Base-by-base conservation (phyloP, 2,113 vertebrate genomes). In the Cyanocitta stelleri region DNA sequence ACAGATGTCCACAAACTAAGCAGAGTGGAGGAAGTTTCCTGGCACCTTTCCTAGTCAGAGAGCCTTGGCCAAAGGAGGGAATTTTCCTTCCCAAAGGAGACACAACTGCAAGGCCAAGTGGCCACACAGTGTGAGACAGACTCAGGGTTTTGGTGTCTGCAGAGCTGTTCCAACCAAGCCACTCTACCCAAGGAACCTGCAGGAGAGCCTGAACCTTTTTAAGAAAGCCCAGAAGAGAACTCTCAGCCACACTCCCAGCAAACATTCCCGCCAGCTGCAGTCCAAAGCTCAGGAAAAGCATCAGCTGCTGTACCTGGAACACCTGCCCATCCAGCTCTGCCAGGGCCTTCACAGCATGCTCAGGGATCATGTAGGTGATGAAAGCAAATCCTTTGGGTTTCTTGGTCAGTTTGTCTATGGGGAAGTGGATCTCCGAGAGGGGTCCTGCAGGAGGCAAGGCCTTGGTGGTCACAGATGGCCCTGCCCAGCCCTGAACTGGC, bases 381-480 rank as follows among this genome's bases (percentile, higher is more conserved):
- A 99, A 99, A 41, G 99, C 99, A 76, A 99, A 99, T 22, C 99
- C 99, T 94, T 99, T 99, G n/a, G 99, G 98, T 37, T 98, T 99
- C 98, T 99, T 99, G 92, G 98, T 99, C 85, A 99, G 96, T 49
- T 90, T 98, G 96, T 99, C 99, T 11, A 99, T 98, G 33, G 99
- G 99, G 80, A 99, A 99, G 64, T 98, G 98, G 75, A 99, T 98
- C 62, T 99, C 99, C 0, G 99, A 98, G 62, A 99, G 77, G 32
- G 98, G 98, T 30, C 99, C 99, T 99, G 97, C 14, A 85, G 87
- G 85, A 64, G 54, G 61, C 27, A 92, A 92, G 46, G 73, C 33
- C 2, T 14, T 14, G 17, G 14, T 35, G 1, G 1, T 81, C 52
- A 83, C 23, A 68, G 16, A 8, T 4, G 10, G 14, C 71, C 32